Conservation (phyloP, 2,797 vertebrate genomes). For the Sternotherus odoratus region DNA sequence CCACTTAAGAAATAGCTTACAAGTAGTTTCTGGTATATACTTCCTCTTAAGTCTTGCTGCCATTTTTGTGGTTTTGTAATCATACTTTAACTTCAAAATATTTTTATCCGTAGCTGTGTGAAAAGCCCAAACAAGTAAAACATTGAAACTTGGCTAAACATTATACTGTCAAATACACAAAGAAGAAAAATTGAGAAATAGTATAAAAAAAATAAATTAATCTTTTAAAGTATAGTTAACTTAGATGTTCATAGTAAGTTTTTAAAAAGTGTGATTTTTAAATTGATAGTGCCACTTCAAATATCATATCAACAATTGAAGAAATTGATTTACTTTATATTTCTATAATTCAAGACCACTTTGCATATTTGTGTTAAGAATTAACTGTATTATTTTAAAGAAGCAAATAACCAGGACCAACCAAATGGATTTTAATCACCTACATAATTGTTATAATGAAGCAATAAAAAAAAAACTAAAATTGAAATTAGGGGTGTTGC, state of each 20-base stretch:
- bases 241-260: neutral
- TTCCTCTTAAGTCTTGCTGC: neutral
- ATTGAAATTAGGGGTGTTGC: neutral
- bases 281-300: neutral
- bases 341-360: neutral
- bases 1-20: neutral
- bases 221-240: neutral
- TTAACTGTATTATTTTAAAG: neutral
- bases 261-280: too few relatives aligned
- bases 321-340: neutral
- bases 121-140: neutral
- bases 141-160: neutral
- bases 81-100: neutral
- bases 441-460: neutral
- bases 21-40: neutral
- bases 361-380: neutral
- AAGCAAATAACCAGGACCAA: neutral
- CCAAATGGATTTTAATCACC: neutral
- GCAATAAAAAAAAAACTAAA: neutral
- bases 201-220: neutral
- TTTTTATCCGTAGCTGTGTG: neutral
- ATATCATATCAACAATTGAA: neutral
- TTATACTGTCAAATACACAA: neutral
- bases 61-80: neutral
- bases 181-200: neutral